Conservation (phyloP, 2,113 vertebrate genomes). For the Azemiops feae region DNA sequence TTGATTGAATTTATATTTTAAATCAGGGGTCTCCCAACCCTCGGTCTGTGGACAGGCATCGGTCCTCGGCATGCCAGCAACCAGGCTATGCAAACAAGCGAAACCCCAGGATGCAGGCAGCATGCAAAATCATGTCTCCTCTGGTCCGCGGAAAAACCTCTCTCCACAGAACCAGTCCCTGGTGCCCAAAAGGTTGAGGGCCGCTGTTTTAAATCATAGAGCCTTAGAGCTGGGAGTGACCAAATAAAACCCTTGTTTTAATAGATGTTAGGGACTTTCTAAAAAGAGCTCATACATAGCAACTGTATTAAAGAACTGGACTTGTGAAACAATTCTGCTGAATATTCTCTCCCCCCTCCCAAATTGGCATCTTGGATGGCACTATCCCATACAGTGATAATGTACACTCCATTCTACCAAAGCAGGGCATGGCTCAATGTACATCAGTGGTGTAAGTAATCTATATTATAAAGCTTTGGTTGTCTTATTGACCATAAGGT, state of each 20-base stretch:
- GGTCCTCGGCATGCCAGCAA: not conserved
- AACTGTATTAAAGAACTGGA: not conserved
- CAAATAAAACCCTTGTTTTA: not conserved
- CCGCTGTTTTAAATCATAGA: not conserved
- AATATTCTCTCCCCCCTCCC: not conserved
- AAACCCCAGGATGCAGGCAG: not conserved
- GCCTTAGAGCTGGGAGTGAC: not conserved
- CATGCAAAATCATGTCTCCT: not conserved
- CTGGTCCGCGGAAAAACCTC: not conserved
- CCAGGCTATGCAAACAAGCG: not conserved
- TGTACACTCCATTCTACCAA: slow-evolving; percentile 46
- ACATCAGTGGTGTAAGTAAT: slow-evolving; percentile 50
- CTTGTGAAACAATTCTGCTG: rapidly evolving
- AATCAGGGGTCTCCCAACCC: not conserved
- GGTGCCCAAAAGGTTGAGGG: not conserved
- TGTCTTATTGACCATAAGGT: slow-evolving; percentile 39
- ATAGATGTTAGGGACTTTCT: not conserved
- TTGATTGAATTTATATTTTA: slow-evolving; percentile 13
- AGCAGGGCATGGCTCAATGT: slow-evolving; percentile 45
- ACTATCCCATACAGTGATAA: slow-evolving; percentile 6
- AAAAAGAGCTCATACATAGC: not conserved
- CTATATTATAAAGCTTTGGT: slow-evolving; percentile 54
- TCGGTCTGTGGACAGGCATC: no score
- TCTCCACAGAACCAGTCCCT: not conserved
- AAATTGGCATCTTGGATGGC: slow-evolving; percentile 23